Percentiles rank a stretch among this genome's conserved stretches.
Conservation (phyloP, 2,888 invertebrate species). For the Agrotis exclamationis region DNA sequence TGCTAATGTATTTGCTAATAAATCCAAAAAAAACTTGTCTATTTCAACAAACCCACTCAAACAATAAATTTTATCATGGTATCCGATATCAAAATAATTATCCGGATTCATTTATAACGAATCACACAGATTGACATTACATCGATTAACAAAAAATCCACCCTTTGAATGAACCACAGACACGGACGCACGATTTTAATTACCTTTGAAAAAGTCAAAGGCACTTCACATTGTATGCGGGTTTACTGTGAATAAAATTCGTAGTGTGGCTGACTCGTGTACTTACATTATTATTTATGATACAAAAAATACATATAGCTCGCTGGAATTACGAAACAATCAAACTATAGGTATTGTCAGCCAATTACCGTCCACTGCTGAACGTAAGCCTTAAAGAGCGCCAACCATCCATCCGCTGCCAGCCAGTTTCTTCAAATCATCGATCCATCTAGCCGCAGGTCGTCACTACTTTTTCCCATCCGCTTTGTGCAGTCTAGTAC, state of each 20-base stretch:
- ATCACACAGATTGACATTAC: slow-evolving; percentile 2
- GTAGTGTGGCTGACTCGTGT: background rate
- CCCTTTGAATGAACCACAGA: slow-evolving; percentile 33
- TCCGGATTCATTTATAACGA: background rate
- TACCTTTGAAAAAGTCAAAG: slow-evolving; percentile 57
- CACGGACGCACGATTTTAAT: slow-evolving; percentile 74
- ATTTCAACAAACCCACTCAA: background rate
- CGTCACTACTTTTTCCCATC: too few species aligned
- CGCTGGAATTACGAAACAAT: too few species aligned
- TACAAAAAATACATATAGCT: too few species aligned
- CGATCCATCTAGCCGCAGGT: too few species aligned
- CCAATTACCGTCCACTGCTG: too few species aligned
- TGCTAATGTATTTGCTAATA: too few species aligned
- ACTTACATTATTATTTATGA: background rate
- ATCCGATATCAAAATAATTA: background rate
- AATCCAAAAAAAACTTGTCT: too few species aligned
- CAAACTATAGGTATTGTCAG: too few species aligned
- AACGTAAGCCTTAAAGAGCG: too few species aligned
- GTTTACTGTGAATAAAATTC: background rate
- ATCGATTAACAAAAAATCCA: slow-evolving; percentile 29
- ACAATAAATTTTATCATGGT: background rate
- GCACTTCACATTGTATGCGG: slow-evolving; percentile 10
- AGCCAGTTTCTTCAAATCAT: too few species aligned
- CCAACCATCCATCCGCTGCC: too few species aligned
- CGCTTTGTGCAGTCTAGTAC: too few species aligned